A percentile compares a stretch with the other conserved stretches of the same genome.
These are phyloP conservation scores for Heliconius aoede DNA, from an alignment of 2,888 invertebrate genomes.

Conservation along the genomic window DNA sequence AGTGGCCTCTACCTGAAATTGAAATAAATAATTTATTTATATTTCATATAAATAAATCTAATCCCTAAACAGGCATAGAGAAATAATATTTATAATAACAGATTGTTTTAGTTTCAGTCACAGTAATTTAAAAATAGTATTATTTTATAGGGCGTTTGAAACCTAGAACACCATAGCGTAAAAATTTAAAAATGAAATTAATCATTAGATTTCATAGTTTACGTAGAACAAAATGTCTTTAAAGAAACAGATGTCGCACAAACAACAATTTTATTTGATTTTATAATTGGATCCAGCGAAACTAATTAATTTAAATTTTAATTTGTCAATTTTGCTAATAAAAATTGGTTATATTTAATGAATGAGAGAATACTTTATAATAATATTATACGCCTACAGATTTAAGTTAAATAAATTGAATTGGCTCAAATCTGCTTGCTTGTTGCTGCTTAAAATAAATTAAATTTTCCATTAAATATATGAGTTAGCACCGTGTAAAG, in stretches of 20 bases:
- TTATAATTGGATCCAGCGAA: not conserved
- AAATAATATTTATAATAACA: not conserved
- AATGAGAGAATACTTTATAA: not conserved
- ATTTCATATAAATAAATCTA: not conserved
- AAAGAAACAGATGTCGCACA: not conserved
- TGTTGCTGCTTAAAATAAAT: too few relatives aligned
- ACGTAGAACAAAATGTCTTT: constrained; percentile 12
- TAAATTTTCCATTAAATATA: not conserved
- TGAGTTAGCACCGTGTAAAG: constrained; percentile 13
- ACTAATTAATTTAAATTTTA: too few relatives aligned
- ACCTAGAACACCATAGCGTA: too few relatives aligned
- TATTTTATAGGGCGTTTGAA: not conserved
- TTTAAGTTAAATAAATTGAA: too few relatives aligned
- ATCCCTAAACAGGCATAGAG: not conserved
- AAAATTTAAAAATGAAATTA: not conserved
- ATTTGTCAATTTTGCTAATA: too few relatives aligned
- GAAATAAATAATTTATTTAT: not conserved
- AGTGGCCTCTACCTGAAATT: constrained; percentile 17
- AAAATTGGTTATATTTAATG: too few relatives aligned
- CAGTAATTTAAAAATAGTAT: not conserved
- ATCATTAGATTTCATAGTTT: not conserved
- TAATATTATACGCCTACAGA: not conserved
- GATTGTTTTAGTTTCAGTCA: not conserved
- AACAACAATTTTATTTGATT: not conserved
- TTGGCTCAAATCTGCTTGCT: too few relatives aligned